Conservation (phyloP, 2,113 vertebrate species). For the Ciconia maguari region DNA sequence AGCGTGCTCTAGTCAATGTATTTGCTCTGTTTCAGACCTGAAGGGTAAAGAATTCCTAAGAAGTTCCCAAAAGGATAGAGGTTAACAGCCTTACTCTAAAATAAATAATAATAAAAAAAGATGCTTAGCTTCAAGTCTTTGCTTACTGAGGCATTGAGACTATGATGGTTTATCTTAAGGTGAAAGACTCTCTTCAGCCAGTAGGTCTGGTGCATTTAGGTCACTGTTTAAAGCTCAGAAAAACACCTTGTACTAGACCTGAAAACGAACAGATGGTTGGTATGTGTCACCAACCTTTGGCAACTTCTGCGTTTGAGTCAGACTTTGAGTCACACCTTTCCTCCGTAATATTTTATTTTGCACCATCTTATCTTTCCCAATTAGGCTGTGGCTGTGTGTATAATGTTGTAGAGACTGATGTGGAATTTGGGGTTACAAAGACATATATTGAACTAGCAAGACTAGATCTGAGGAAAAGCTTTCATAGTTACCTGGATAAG, state of each 20-base stretch:
- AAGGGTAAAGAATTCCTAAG: neutral
- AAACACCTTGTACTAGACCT: neutral
- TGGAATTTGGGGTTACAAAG: neutral
- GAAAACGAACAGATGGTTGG: neutral
- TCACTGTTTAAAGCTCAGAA: neutral
- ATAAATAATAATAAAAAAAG: neutral
- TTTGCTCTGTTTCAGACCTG: neutral
- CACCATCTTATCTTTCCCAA: neutral
- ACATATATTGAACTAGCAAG: neutral
- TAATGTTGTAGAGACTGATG: neutral
- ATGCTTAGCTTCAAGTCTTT: neutral
- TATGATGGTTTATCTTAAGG: neutral
- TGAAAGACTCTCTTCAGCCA: neutral
- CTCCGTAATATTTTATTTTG: neutral
- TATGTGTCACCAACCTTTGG: neutral
- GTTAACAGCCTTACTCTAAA: neutral
- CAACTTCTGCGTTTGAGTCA: neutral
- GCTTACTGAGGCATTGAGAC: neutral
- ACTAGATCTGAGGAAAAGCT: neutral
- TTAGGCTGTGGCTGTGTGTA: neutral
- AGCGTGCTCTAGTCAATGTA: neutral
- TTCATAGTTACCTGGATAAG: neutral
- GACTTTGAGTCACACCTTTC: neutral
- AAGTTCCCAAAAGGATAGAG: neutral
- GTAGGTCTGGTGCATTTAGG: neutral